phyloP scores from a whole-genome alignment of 37 sponge, comb jelly and placozoan genomes.

The Eunapius fragilis region DNA sequence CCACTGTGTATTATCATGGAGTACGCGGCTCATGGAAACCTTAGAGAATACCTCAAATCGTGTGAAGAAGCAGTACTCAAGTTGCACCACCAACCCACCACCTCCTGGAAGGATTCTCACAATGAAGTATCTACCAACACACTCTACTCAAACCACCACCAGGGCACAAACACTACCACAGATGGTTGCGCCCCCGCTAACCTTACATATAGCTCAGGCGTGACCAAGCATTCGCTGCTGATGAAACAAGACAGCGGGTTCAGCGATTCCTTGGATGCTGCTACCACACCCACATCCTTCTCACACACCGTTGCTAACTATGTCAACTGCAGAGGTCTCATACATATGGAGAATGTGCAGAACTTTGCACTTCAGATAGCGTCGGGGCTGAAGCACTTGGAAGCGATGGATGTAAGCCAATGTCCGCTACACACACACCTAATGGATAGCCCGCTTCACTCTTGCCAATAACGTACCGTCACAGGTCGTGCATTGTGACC shows the following conservation, averaged over 20 bases:
- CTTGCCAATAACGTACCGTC: neutral
- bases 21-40: constrained; percentile 60
- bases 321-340: constrained; percentile 30
- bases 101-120: neutral
- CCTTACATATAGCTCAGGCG: neutral
- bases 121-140: neutral
- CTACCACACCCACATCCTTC: neutral
- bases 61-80: constrained; percentile 30
- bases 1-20: constrained; percentile 63
- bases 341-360: constrained; percentile 61
- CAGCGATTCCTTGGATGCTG: neutral
- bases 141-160: neutral
- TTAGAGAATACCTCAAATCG: constrained; percentile 39
- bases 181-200: neutral
- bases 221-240: neutral
- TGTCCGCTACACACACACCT: too few relatives aligned
- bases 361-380: constrained; percentile 87
- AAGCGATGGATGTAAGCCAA: constrained; percentile 29
- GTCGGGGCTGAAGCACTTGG: constrained; percentile 59
- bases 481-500: constrained; percentile 79
- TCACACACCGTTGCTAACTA: constrained; percentile 29
- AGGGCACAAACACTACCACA: neutral
- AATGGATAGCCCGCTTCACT: too few relatives aligned
- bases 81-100: constrained; percentile 28
- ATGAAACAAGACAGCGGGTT: neutral